Conservation (phyloP, 2,797 vertebrate genomes). For the Chelon labrosus region DNA sequence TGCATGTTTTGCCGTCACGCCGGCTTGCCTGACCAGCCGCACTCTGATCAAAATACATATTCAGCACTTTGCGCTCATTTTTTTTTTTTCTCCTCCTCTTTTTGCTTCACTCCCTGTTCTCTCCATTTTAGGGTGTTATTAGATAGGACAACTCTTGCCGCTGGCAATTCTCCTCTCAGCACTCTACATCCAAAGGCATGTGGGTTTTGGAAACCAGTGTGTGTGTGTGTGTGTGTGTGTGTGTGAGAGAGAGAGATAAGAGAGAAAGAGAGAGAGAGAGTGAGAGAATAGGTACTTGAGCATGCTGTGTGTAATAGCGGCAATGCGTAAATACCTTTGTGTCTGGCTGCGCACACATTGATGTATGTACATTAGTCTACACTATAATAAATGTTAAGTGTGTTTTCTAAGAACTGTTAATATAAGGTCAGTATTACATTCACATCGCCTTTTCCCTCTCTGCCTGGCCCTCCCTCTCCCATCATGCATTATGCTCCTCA, state of each 20-base stretch:
- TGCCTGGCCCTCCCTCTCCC: slow-evolving; percentile 9
- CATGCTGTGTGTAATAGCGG: slow-evolving; percentile 28
- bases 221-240: slow-evolving; percentile 24
- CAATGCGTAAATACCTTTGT: slow-evolving; percentile 34
- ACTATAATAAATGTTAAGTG: background rate
- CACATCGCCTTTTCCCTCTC: background rate
- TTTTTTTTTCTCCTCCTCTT: slow-evolving; percentile 26
- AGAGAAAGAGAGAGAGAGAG: too few species aligned
- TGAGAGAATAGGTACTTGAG: slow-evolving; percentile 9
- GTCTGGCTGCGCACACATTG: slow-evolving; percentile 7
- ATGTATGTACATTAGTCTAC: background rate
- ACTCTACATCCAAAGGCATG: slow-evolving; percentile 71
- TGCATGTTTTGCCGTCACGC: slow-evolving; percentile 56
- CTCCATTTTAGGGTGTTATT: slow-evolving; percentile 74
- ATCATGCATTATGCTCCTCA: slow-evolving; percentile 30
- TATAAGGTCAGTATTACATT: slow-evolving; percentile 22
- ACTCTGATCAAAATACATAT: slow-evolving; percentile 68
- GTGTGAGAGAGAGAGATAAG: slow-evolving; percentile 10
- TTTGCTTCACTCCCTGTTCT: slow-evolving; percentile 48
- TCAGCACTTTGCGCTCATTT: slow-evolving; percentile 65
- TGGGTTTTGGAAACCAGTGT: slow-evolving; percentile 66
- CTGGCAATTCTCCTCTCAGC: slow-evolving; percentile 68
- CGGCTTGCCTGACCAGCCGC: slow-evolving; percentile 51
- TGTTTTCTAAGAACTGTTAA: slow-evolving; percentile 36
- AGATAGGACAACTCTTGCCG: slow-evolving; percentile 74